A percentile compares a stretch with the other conserved stretches of the same genome.
phyloP scores from a whole-genome alignment of 2,888 invertebrate species.

The Pegoplata infirma region DNA sequence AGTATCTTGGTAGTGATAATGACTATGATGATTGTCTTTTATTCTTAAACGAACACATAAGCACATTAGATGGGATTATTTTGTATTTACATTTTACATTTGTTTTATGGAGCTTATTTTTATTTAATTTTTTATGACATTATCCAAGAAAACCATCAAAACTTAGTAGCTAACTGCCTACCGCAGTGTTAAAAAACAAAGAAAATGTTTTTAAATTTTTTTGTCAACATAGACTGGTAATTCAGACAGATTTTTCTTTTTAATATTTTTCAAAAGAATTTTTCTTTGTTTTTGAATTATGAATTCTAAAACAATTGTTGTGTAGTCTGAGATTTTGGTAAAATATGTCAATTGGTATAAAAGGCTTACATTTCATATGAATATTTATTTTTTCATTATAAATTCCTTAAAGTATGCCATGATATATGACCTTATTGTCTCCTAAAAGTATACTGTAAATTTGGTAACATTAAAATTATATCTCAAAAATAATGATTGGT shows the following conservation, averaged over 20 bases:
- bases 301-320: no score
- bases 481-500: no score
- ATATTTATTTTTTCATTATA: no score
- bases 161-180: not conserved
- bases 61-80: conserved; percentile 40
- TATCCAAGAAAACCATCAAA: not conserved
- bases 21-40: conserved; percentile 14
- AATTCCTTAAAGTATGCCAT: no score
- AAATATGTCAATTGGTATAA: no score
- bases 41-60: conserved; percentile 1
- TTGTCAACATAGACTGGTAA: not conserved
- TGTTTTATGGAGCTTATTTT: conserved; percentile 29
- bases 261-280: no score
- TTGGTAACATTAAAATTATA: no score
- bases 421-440: no score
- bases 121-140: conserved; percentile 14
- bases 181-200: not conserved
- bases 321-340: no score
- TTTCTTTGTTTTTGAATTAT: not conserved
- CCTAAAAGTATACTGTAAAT: no score
- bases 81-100: conserved; percentile 33
- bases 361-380: no score
- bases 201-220: not conserved
- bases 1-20: not conserved
- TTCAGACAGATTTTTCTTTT: no score